A percentile compares a stretch with the other conserved stretches of the same genome.
Evolutionary conservation across 2,797 vertebrate genomes (phyloP).

Genomic region (Dermochelys coriacea): DNA sequence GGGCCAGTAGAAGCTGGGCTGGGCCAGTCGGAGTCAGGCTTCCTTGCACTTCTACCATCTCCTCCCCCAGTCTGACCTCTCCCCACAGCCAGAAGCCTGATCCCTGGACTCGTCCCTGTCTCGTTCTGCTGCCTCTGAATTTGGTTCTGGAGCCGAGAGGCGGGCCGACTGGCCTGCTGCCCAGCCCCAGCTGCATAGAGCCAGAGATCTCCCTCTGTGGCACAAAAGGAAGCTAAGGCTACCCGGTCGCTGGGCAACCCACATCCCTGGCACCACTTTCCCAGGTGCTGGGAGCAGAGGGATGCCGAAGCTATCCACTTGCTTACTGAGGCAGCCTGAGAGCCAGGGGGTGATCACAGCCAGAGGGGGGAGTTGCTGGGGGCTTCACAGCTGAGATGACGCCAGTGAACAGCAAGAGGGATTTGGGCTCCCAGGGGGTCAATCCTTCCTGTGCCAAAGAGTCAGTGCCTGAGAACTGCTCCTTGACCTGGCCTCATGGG

Average conservation of each 20-base stretch:
- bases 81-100: no score
- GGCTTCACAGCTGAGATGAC: background rate
- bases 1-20: no score
- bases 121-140: background rate
- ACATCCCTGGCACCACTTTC: background rate
- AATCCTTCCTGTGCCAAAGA: background rate
- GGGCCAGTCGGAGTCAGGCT: no score
- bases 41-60: no score
- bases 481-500: background rate
- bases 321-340: background rate
- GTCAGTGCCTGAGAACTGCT: background rate
- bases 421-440: background rate
- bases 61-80: no score
- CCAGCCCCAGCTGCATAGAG: no score
- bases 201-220: no score
- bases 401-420: background rate
- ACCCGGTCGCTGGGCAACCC: background rate
- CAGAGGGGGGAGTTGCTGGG: background rate
- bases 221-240: background rate
- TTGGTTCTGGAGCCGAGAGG: no score
- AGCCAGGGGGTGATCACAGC: background rate
- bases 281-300: background rate
- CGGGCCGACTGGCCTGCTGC: no score
- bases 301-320: no score
- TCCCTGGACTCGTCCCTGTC: background rate